A percentile compares a stretch with the other conserved stretches of the same genome.
Evolutionary conservation across 2,113 vertebrate genomes (phyloP).

Genomic region (Polyodon spathula): DNA sequence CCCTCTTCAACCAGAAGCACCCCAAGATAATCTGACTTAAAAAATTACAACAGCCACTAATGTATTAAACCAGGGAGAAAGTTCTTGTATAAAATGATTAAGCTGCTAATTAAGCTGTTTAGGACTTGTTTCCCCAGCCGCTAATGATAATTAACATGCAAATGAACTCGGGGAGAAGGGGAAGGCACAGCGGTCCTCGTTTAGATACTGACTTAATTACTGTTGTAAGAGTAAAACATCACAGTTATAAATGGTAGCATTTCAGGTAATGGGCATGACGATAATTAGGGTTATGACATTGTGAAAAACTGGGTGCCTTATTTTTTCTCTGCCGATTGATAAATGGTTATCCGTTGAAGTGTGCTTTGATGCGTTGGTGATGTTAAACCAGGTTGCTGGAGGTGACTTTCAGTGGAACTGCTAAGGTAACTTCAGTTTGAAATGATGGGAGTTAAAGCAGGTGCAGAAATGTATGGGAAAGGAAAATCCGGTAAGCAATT

Average conservation of each 20-base stretch:
- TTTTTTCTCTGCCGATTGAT: slow-evolving; percentile 6
- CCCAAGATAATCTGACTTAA: slow-evolving; percentile 33
- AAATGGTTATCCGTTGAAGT: slow-evolving; percentile 13
- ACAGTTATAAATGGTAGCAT: slow-evolving; percentile 70
- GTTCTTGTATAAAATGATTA: slow-evolving; percentile 73
- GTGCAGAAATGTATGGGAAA: too few species aligned
- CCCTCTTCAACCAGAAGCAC: slow-evolving; percentile 16
- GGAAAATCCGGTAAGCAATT: too few species aligned
- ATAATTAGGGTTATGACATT: slow-evolving; percentile 73
- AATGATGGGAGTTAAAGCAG: too few species aligned
- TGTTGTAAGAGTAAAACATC: slow-evolving; percentile 76
- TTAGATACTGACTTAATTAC: slow-evolving; percentile 88
- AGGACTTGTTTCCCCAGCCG: slow-evolving; percentile 62
- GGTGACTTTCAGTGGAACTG: too few species aligned
- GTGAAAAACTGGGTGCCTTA: slow-evolving; percentile 30
- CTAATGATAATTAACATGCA: slow-evolving; percentile 94
- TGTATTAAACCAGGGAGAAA: slow-evolving; percentile 45
- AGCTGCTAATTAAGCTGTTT: slow-evolving; percentile 76
- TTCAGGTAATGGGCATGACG: slow-evolving; percentile 64
- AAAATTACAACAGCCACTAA: slow-evolving; percentile 36
- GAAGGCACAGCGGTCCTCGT: slow-evolving; percentile 57
- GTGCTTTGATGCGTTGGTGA: slow-evolving; percentile 10
- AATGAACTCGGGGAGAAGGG: slow-evolving; percentile 71
- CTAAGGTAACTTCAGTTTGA: too few species aligned
- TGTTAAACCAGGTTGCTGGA: too few species aligned